These are phyloP conservation scores for Cromileptes altivelis DNA, from an alignment of 2,113 vertebrate species.

Conservation along the genomic window DNA sequence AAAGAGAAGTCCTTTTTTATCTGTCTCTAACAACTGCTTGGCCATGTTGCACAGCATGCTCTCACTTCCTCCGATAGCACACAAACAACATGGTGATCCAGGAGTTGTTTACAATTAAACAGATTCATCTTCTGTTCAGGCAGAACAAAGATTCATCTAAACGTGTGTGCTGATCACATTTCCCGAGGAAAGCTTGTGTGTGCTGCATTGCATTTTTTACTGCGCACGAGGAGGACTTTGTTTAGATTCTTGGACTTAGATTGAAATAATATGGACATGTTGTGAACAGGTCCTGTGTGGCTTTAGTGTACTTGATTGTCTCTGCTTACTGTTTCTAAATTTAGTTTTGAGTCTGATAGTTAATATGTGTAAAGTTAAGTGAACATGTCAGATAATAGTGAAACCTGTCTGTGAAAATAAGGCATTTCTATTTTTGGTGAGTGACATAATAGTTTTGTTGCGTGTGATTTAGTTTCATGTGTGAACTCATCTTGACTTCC, in stretches of 20 bases:
- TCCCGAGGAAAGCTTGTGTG: background rate
- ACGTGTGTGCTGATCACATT: slow-evolving; percentile 1
- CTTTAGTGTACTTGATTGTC: slow-evolving; percentile 3
- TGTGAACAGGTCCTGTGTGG: background rate
- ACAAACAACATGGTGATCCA: slow-evolving; percentile 20
- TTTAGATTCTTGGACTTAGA: slow-evolving; percentile 18
- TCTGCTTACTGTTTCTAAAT: slow-evolving; percentile 31
- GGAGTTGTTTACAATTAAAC: slow-evolving; percentile 22
- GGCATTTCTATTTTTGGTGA: background rate
- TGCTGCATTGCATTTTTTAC: slow-evolving; percentile 21
- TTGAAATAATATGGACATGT: slow-evolving; percentile 23
- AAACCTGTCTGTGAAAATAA: slow-evolving; percentile 5
- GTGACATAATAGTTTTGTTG: background rate
- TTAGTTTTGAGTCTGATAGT: background rate
- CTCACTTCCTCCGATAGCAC: slow-evolving; percentile 35
- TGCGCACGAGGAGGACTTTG: slow-evolving; percentile 34
- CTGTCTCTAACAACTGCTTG: slow-evolving; percentile 35
- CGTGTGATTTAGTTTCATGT: background rate
- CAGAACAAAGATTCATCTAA: slow-evolving; percentile 22
- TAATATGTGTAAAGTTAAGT: background rate
- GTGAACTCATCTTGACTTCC: slow-evolving; percentile 27
- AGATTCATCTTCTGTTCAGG: background rate
- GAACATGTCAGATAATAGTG: background rate
- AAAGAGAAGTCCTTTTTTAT: background rate
- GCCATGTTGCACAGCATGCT: slow-evolving; percentile 54